Base-by-base conservation (phyloP, 2,113 vertebrate genomes). In the Eulacestoma nigropectus region DNA sequence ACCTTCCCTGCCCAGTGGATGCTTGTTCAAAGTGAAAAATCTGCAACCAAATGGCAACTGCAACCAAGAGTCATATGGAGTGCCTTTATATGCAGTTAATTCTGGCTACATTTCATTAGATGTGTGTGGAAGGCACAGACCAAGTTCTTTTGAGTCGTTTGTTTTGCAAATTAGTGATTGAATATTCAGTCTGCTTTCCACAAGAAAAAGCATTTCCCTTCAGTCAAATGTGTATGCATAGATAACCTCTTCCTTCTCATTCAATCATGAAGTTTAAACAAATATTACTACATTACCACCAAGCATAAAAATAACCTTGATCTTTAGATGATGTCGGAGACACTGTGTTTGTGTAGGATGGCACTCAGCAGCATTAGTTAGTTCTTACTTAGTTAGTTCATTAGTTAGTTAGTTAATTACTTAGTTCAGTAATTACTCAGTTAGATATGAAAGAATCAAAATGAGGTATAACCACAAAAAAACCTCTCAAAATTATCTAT, bases 101-200 rank as follows among this genome's bases (percentile, higher is more conserved):
- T 84, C 57, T 82, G 46, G 16, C 30, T 65, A 67, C 84, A 68
- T 55, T 39, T 50, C 50, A 12, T 55, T 78, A 68, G 75, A 80
- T 49, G 33, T 8, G 4, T 63, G 56, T n/a, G 13, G 69, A 72
- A 94, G 37, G 25, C 6, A 5, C 19, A 69, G 49, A 73, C 30
- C 22, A 89, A 77, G 44, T 42, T 19, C 56, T 41, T 73, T 68
- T 56, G 56, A 32, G 37, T 60, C 93, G 32, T 42, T 84, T 91
- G 21, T 29, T 94, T 94, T 92, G 8, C 46, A 84, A 60, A 96
- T 72, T 64, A 69, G 37, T 56, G 44, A 12, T 55, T 37, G 83
- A 92, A 77, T 90, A 91, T 70, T 91, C 60, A 68, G 56, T 65
- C 29, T n/a, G 63, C 13, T 93, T 87, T 86, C 64, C 30, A 65